Base-by-base conservation (phyloP, 2,888 invertebrate species). In the Brachynemurus nebulosus region DNA sequence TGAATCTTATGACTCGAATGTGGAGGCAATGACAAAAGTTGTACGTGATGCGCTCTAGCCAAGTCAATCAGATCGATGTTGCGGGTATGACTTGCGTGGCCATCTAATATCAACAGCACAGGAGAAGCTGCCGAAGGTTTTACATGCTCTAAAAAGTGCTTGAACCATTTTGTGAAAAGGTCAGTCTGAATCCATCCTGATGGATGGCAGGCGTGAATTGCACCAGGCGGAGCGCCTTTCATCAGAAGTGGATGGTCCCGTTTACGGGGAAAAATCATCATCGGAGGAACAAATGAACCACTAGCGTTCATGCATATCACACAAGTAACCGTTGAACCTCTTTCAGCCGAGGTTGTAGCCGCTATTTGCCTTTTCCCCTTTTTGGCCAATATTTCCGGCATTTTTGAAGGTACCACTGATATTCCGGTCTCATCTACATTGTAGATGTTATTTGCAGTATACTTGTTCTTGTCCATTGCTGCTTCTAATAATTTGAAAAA, bases 351-450 rank as follows among this genome's bases (percentile, higher is more conserved):
- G 11, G 58, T 56, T 41, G 57, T 12, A 20, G 55, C 42, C 6
- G 51, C 56, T 20, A 62, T 54, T 50, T 59, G 57, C 30, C 52
- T 44, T 53, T 59, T 58, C 5, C 60, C 60, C 48, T 54, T 53
- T 4, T 42, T 48, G 6, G 53, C 53, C 21, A 61, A 44, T 12
- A 60, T 51, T 47, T 56, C 42, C 7, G 54, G 49, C 30, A 55
- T 52, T n/a, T 54, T 53, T 9, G 50, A 54, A 47, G 53, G 59
- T 7, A 60, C 57, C 8, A 56, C 52, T 20, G 55, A 48, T 9
- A 63, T 47, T 6, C 60, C 61, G n/a, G 59, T 59, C 50, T 61
- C 60, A 45, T 62, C 58, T 1, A 60, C 56, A 45, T 60, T 62
- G 45, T 53, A 60, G 36, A 61, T 52, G 27, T 53, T 47, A 44